A percentile compares a stretch with the other conserved stretches of the same genome.
Conservation (phyloP, 2,113 vertebrate genomes). For the Scomber scombrus region DNA sequence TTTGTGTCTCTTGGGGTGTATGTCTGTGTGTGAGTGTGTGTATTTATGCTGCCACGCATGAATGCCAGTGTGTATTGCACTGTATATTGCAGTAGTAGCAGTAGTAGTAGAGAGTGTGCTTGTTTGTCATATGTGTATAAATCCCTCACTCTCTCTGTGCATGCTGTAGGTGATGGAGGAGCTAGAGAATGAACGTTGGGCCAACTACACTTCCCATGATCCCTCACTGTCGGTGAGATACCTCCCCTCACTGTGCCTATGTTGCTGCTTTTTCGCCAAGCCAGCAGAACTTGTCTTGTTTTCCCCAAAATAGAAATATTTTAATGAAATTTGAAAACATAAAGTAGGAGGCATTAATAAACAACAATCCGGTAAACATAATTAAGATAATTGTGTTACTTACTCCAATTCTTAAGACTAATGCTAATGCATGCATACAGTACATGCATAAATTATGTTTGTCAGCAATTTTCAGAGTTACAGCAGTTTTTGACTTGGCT, state of each 20-base stretch:
- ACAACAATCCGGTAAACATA: background rate
- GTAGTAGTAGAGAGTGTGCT: background rate
- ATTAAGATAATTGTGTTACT: background rate
- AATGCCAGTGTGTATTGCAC: background rate
- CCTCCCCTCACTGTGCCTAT: slow-evolving; percentile 43
- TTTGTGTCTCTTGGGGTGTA: background rate
- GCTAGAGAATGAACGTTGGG: slow-evolving; percentile 98
- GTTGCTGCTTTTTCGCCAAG: slow-evolving; percentile 37
- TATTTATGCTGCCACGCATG: slow-evolving; percentile 17
- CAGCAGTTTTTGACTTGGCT: slow-evolving; percentile 43
- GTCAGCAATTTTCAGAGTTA: background rate
- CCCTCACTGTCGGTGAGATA: slow-evolving; percentile 91
- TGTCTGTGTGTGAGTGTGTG: too few relatives aligned
- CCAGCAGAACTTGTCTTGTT: slow-evolving; percentile 21
- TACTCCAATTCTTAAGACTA: too few relatives aligned
- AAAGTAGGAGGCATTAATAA: background rate
- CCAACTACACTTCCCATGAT: slow-evolving; percentile 91
- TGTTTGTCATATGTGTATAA: slow-evolving; percentile 44
- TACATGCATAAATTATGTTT: background rate
- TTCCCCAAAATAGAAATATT: background rate
- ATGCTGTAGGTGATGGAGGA: slow-evolving; percentile 99
- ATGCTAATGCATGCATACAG: background rate
- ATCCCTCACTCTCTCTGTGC: slow-evolving; percentile 56
- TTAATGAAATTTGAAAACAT: slow-evolving; percentile 10
- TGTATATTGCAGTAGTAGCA: too few relatives aligned